Evolutionary conservation across 92 coral and sea anemone genomes (phyloP), one percentile per base, ranked within the genome.

Genomic region (Plumapathes pennacea): DNA sequence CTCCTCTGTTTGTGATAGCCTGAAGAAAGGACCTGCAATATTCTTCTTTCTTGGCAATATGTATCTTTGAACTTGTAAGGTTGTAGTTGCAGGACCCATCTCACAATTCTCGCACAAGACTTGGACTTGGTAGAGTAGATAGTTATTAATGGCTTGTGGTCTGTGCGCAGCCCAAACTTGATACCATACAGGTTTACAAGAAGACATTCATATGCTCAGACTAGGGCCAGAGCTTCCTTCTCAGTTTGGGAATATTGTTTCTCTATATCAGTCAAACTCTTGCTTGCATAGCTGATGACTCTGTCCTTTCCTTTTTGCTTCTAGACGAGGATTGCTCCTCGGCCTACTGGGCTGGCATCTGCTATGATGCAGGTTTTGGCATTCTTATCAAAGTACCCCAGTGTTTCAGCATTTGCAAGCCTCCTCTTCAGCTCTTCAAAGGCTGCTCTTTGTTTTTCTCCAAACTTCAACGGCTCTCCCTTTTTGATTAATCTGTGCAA

Each of bases 191-290:
- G n/a, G n/a, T n/a, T n/a, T n/a, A n/a, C n/a, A n/a, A 38, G 60
- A 57, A 76, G 74, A 10, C 82, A 69, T 52, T 81, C 78, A 28
- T 78, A 82, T 9, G 80, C 69, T 80, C 75, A 78, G 15, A 78
- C 85, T 9, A 78, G 52, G 10, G 53, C 76, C 21, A 77, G 60
- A 14, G 76, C 76, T 63, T 83, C 89, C 27, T 76, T 75, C 45
- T 83, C 80, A 9, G 89, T 83, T 36, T 80, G 86, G 7, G 80
- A 71, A 45, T 80, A 78, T 15, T 32, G 45, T 23, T 57, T 15
- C 38, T 80, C 80, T 28, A 44, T 47, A 20, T 72, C 57, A 15
- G 78, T 50, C 20, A 80, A 42, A 55, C 75, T 80, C 40, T 58
- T 67, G 59, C 74, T 80, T 12, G 86, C 71, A 60, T 69, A 70